Base-by-base conservation (phyloP, 2,113 vertebrate species). In the Syrmaticus mikado region DNA sequence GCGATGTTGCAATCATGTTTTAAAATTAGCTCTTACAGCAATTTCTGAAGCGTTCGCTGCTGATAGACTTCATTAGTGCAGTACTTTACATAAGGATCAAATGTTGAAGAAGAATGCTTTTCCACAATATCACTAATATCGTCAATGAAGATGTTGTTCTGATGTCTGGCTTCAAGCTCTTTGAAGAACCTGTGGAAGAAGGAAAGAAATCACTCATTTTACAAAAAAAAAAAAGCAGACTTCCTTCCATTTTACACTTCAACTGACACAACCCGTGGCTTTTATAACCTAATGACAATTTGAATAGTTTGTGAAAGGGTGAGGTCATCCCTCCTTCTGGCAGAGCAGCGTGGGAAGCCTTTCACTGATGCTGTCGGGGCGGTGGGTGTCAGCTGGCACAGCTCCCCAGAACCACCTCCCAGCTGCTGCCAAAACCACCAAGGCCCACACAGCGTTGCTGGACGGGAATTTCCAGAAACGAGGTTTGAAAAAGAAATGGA, bases 51-150 rank as follows among this genome's bases (percentile, higher is more conserved):
- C 0, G 99, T 99, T 27, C 99, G 98, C 81, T 99, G 99, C 94
- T 99, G 99, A 45, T 99, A 99, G 82, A 99, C 99, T 93, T 99
- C 99, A 19, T 99, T 99, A 72, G 98, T 99, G 97, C 99, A 99
- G 96, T 99, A 99, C 3, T 98, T 99, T 75, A 99, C 96, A 8
- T 99, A 99, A 1, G 99, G 99, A 34, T 99, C 99, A 61, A 99
- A 99, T 3, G 98, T 98, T 46, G 98, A 98, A 30, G 98, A 93
- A 2, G 99, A 93, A 7, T 99, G 99, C 40, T 97, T 98, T 48
- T 97, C 98, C 32, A 99, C 98, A 30, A 99, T 99, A 92, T 99
- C 99, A 11, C 99, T 99, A 83, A 99, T 99, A 87, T 99, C 98
- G 3, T 99, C 98, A 8, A 99, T 99, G 65, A 99, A 94, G 41